These are phyloP conservation scores for Montipora capricornis DNA, from an alignment of 64 coral and sea anemone genomes.

Conservation along the genomic window DNA sequence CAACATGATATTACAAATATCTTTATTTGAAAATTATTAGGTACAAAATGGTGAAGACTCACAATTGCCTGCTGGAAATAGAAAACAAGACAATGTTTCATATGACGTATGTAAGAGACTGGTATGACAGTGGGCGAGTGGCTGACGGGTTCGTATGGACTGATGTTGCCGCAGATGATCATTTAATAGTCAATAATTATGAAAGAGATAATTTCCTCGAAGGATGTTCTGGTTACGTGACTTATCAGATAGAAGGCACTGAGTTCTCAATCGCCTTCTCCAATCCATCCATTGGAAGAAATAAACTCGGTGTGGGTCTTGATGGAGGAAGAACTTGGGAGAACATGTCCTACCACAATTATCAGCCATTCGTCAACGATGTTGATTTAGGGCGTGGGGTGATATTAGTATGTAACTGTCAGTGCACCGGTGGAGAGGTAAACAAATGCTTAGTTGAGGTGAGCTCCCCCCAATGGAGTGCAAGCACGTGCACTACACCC, in stretches of 20 bases:
- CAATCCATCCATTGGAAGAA: slow-evolving; percentile 43
- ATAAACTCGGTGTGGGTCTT: slow-evolving; percentile 61
- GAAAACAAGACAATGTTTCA: slow-evolving; percentile 8
- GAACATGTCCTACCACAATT: slow-evolving; percentile 35
- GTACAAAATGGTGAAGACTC: slow-evolving; percentile 39
- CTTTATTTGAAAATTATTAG: too few species aligned
- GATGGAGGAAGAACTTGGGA: slow-evolving; percentile 54
- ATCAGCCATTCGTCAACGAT: background rate
- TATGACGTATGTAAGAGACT: slow-evolving; percentile 37
- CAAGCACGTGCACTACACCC: too few species aligned
- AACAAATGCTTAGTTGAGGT: slow-evolving; percentile 17
- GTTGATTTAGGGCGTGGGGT: background rate
- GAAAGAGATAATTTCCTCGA: background rate
- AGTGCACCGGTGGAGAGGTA: slow-evolving; percentile 32
- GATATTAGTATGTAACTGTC: slow-evolving; percentile 13
- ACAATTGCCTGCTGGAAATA: slow-evolving; percentile 44
- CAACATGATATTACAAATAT: too few species aligned
- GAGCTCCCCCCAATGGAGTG: too few species aligned
- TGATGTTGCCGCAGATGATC: background rate
- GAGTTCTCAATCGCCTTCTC: slow-evolving; percentile 63
- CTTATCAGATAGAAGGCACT: slow-evolving; percentile 29
- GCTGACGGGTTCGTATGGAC: slow-evolving; percentile 44
- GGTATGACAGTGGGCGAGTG: slow-evolving; percentile 49
- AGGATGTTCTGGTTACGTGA: slow-evolving; percentile 63
- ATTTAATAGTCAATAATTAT: background rate